A percentile compares a stretch with the other conserved stretches of the same genome.
Conservation (phyloP, 2,797 vertebrate genomes). For the Esox masquinongy region DNA sequence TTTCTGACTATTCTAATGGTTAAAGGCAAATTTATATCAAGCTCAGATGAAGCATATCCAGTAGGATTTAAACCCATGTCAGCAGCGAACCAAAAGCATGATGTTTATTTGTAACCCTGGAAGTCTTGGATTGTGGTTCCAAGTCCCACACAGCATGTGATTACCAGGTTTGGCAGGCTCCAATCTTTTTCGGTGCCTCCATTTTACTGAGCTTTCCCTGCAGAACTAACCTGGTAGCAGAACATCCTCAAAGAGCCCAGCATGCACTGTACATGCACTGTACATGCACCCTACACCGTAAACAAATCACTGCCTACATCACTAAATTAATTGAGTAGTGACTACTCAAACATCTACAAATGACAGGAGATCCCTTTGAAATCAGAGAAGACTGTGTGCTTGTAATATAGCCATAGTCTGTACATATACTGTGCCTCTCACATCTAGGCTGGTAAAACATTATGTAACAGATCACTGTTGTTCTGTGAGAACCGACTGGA, state of each 20-base stretch:
- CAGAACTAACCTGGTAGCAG: background rate
- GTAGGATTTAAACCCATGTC: background rate
- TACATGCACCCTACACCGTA: background rate
- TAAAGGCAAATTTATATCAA: background rate
- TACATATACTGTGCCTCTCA: background rate
- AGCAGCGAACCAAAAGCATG: slow-evolving; percentile 13
- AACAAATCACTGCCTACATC: background rate
- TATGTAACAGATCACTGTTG: background rate
- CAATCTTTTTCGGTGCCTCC: slow-evolving; percentile 14
- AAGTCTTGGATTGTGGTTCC: slow-evolving; percentile 26
- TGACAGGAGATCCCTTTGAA: background rate
- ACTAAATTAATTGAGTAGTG: too few species aligned
- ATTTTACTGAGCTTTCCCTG: slow-evolving; percentile 21
- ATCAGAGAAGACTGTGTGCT: slow-evolving; percentile 5
- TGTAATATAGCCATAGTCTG: background rate
- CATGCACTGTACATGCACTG: background rate
- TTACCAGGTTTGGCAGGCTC: slow-evolving; percentile 46
- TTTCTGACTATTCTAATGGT: background rate
- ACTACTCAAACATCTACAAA: too few species aligned
- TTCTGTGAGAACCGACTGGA: background rate
- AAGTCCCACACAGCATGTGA: slow-evolving; percentile 45
- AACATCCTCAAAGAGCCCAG: background rate
- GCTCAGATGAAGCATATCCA: background rate
- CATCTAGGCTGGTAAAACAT: background rate
- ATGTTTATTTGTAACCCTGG: background rate